Conservation (phyloP, 1,140 invertebrate genomes). For the Drosophila malerkotliana region DNA sequence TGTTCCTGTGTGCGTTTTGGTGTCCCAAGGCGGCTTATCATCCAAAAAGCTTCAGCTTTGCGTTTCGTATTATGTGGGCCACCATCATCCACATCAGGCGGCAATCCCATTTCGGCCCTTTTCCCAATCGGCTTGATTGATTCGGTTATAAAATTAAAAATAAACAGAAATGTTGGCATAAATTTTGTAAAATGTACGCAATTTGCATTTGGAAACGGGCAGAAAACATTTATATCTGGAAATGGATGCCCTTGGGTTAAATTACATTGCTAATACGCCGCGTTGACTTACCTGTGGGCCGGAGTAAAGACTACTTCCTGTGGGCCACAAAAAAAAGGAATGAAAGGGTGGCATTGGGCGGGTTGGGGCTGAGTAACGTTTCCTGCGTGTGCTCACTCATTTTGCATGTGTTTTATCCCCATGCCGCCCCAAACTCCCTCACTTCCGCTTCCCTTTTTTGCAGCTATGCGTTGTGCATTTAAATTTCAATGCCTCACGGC, state of each 20-base stretch:
- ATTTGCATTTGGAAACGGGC: slow-evolving; percentile 61
- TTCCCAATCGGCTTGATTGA: slow-evolving; percentile 66
- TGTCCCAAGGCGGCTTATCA: slow-evolving; percentile 30
- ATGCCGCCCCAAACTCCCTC: slow-evolving; percentile 8
- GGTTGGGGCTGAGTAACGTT: slow-evolving; percentile 18
- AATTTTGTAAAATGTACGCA: slow-evolving; percentile 61
- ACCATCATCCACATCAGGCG: slow-evolving; percentile 7
- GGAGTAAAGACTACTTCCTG: slow-evolving; percentile 10
- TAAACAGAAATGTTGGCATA: slow-evolving; percentile 74
- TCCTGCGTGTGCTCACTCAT: slow-evolving; percentile 51
- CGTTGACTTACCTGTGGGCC: slow-evolving; percentile 45
- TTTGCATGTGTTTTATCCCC: slow-evolving; percentile 39
- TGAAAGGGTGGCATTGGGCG: slow-evolving; percentile 4
- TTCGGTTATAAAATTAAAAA: slow-evolving; percentile 74
- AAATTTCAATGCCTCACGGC: slow-evolving; percentile 73
- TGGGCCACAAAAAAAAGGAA: slow-evolving; percentile 6
- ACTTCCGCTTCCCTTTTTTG: slow-evolving; percentile 39
- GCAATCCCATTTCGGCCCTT: slow-evolving; percentile 40
- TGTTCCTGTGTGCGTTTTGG: neutral
- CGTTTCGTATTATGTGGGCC: slow-evolving; percentile 14
- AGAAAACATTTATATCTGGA: slow-evolving; percentile 42
- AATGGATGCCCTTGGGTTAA: slow-evolving; percentile 52
- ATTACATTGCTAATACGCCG: slow-evolving; percentile 72
- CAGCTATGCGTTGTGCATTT: slow-evolving; percentile 75
- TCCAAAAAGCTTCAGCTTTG: slow-evolving; percentile 10